Evolutionary conservation across 2,113 vertebrate species (phyloP), one percentile per base, ranked within the genome.

Genomic region (Plecturocebus donacophilus): DNA sequence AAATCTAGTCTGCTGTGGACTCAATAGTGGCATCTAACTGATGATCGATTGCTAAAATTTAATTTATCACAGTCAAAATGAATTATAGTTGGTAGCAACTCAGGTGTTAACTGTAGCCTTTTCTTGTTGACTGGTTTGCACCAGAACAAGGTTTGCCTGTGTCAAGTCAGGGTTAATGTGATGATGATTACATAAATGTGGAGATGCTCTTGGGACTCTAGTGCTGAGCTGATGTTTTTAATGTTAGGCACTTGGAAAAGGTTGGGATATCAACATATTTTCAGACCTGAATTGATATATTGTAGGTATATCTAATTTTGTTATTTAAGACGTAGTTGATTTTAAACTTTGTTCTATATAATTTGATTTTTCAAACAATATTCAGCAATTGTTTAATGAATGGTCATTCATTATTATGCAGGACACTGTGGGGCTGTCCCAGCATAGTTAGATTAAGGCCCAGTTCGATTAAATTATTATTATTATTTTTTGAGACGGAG

Each of bases 241-340:
- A 71, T 92, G 30, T 90, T 86, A 27, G 82, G 0, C 9, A 20
- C 27, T 84, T 68, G 35, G 49, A 64, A 95, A 84, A 96, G 25
- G 3, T 83, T 76, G 71, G 12, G 20, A 12, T 94, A 21, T 47
- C 85, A 52, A 94, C 80, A 80, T 90, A 56, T 64, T 84, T 92
- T 83, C 9, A 75, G 64, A 64, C 27, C 52, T 52, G 54, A 79
- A 68, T 61, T 83, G 66, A 77, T 58, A 61, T 42, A 54, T 76
- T 94, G 12, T 84, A 84, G 47, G 42, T 90, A 25, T 96, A 32
- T 96, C 10, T 95, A 49, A 45, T 87, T 96, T 97, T 90, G 47
- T 19, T 82, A 0, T 47, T 85, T 32, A 87, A 52, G 38, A 87
- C 80, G 45, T 42, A 73, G 38, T 94, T 91, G n/a, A 92, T 85